Base-by-base conservation (phyloP, 1,140 invertebrate genomes). In the Drosophila melanogaster region DNA sequence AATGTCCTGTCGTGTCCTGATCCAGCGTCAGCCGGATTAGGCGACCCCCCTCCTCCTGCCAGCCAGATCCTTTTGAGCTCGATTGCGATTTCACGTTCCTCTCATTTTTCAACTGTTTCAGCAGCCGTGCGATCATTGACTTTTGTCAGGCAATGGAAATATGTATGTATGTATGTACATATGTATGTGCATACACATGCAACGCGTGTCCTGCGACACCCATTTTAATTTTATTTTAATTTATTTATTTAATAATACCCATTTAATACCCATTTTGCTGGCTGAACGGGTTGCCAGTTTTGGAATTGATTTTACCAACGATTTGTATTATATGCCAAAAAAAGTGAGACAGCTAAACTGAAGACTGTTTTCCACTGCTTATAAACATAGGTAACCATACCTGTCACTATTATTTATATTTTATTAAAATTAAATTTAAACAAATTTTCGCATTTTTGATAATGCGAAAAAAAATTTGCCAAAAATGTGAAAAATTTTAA, bases 61-160 rank as follows among this genome's bases (percentile, higher is more conserved):
- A 38, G 11, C 62, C 70, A 53, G 72, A 76, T 76, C 72, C 73
- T 64, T 46, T 54, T 33, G 66, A 49, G 53, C 76, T 66, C 65
- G 76, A 87, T 87, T 87, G 66, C 83, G 84, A 87, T 87, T 86
- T 87, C 62, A 79, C 71, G 71, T 77, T 67, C 51, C 65, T 76
- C 51, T 67, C 65, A 65, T 73, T 77, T 72, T 66, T 74, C 56
- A 72, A 47, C 75, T 67, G 59, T 79, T 67, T 49, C 84, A 66
- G 60, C 65, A 69, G 83, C 83, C 83, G 79, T 87, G 83, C 83
- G 83, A 87, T 87, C 83, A 89, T 87, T 87, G 83, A 89, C 83
- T 87, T 50, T 79, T 73, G 79, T 83, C 71, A 83, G 84, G 76
- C 84, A 66, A 87, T 12, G 38, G 55, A 33, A 57, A 47, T 55